These are phyloP conservation scores for Scaptodrosophila latifasciaeformis DNA, from an alignment of 2,888 invertebrate genomes.

Conservation along the genomic window DNA sequence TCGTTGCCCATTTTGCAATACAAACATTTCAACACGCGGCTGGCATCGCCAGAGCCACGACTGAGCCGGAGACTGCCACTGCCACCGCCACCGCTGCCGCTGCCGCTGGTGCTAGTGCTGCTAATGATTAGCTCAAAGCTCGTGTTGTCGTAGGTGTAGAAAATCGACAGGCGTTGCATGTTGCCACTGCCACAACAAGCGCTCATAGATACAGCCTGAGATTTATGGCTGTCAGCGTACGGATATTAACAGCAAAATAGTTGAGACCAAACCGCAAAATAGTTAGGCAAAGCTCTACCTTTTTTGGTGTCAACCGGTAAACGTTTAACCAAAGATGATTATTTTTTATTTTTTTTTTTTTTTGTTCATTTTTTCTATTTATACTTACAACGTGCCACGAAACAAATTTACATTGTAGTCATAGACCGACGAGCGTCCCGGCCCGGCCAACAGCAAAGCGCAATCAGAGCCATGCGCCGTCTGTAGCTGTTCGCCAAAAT, in stretches of 20 bases:
- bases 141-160: constrained; percentile 39
- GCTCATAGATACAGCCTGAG: constrained; percentile 19
- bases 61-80: too few relatives aligned
- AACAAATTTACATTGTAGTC: constrained; percentile 91
- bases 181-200: constrained; percentile 31
- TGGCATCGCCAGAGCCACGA: too few relatives aligned
- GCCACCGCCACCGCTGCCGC: too few relatives aligned
- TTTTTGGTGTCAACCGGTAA: constrained; percentile 32
- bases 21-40: constrained; percentile 27
- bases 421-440: constrained; percentile 86
- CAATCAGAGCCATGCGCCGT: constrained; percentile 79
- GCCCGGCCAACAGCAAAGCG: constrained; percentile 85
- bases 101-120: constrained; percentile 22
- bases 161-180: constrained; percentile 33
- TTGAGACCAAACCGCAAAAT: neutral
- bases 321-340: constrained; percentile 43
- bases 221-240: constrained; percentile 47
- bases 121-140: constrained; percentile 46
- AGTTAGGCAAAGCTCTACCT: neutral
- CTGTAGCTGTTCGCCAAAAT: constrained; percentile 67
- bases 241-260: constrained; percentile 11
- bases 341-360: too few relatives aligned
- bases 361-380: constrained; percentile 35
- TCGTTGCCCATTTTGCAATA: constrained; percentile 40
- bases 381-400: constrained; percentile 86